Conservation (phyloP, 2,888 invertebrate species). For the Autographa gamma region DNA sequence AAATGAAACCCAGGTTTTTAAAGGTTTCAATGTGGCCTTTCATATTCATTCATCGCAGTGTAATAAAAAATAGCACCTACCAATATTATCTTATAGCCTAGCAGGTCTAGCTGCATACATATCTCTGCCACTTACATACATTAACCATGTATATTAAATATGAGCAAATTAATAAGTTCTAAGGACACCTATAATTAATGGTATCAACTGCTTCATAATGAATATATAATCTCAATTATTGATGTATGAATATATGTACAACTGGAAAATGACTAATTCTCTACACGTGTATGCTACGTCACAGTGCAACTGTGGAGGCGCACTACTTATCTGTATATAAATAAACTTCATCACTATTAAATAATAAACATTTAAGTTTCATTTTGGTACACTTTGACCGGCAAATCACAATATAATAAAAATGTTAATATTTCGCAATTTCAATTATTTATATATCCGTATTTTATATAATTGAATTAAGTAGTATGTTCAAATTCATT, state of each 20-base stretch:
- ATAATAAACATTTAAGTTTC: slow-evolving; percentile 16
- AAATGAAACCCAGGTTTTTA: too few relatives aligned
- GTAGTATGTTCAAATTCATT: too few relatives aligned
- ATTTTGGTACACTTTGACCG: slow-evolving; percentile 15
- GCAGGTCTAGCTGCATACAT: background rate
- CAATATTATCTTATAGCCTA: too few relatives aligned
- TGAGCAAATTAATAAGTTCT: slow-evolving; percentile 34
- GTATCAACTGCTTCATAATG: slow-evolving; percentile 28
- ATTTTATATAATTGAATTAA: too few relatives aligned
- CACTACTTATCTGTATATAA: slow-evolving; percentile 17
- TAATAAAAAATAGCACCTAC: too few relatives aligned
- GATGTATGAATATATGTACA: slow-evolving; percentile 23
- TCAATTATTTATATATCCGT: too few relatives aligned
- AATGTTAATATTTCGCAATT: too few relatives aligned
- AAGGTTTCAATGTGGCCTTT: too few relatives aligned
- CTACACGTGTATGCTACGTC: slow-evolving; percentile 49
- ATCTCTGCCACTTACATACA: background rate
- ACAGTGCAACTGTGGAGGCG: slow-evolving; percentile 21
- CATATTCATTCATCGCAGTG: too few relatives aligned
- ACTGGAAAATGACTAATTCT: slow-evolving; percentile 52
- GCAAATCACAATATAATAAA: background rate
- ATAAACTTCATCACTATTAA: slow-evolving; percentile 20
- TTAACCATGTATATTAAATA: slow-evolving; percentile 2
- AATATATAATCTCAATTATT: slow-evolving; percentile 9
- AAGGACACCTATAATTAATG: slow-evolving; percentile 43